Conservation (phyloP, 2,888 invertebrate genomes). For the Adelphocoris suturalis region DNA sequence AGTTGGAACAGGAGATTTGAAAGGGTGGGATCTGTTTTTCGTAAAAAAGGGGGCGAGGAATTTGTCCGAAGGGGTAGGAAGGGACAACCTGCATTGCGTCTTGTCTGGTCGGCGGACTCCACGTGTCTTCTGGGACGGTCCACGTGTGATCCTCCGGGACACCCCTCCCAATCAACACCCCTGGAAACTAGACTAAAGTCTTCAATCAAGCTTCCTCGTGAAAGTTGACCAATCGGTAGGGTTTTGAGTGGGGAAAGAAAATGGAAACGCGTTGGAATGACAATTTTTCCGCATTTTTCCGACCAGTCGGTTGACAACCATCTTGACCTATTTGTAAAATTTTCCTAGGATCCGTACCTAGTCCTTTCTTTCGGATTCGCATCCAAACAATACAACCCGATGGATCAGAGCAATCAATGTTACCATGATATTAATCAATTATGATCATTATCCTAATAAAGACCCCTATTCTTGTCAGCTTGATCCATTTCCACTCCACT, state of each 20-base stretch:
- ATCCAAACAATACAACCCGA: too few relatives aligned
- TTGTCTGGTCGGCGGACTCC: slow-evolving; percentile 69
- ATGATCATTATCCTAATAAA: too few relatives aligned
- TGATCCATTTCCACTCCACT: too few relatives aligned
- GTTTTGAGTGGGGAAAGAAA: too few relatives aligned
- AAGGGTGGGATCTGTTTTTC: neutral
- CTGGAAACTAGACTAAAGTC: neutral
- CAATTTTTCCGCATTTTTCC: neutral
- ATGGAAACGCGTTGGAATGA: neutral
- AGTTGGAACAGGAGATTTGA: too few relatives aligned
- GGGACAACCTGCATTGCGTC: slow-evolving; percentile 71
- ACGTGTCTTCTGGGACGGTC: slow-evolving; percentile 57
- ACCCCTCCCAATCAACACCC: neutral
- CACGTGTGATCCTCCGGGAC: slow-evolving; percentile 58
- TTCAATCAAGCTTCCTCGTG: too few relatives aligned
- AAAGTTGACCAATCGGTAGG: too few relatives aligned
- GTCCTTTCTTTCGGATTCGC: neutral
- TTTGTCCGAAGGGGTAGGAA: slow-evolving; percentile 37
- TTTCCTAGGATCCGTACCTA: neutral
- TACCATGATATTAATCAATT: too few relatives aligned
- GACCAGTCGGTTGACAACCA: slow-evolving; percentile 13
- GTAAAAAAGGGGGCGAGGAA: slow-evolving; percentile 40
- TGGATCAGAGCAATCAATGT: too few relatives aligned
- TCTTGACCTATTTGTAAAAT: slow-evolving; percentile 28
- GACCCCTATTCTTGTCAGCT: too few relatives aligned